These are phyloP conservation scores for Toxotes lorentzi DNA, from an alignment of 2,797 vertebrate species.

Conservation along the genomic window DNA sequence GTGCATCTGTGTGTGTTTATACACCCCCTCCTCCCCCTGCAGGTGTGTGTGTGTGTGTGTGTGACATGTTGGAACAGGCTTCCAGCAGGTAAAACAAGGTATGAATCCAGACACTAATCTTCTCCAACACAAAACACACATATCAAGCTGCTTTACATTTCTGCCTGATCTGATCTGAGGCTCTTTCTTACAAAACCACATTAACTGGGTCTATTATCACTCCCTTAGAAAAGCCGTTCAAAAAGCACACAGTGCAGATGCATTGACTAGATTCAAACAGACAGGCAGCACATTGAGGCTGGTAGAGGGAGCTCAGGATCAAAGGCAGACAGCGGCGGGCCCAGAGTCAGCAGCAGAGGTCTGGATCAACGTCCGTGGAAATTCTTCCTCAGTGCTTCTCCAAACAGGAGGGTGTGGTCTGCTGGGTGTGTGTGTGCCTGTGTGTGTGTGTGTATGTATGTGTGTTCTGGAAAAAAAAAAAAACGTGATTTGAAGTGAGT, in stretches of 20 bases:
- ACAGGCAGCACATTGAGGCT: constrained; percentile 35
- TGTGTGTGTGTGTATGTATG: not conserved
- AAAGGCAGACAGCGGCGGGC: constrained; percentile 34
- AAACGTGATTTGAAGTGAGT: not conserved
- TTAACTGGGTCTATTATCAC: constrained; percentile 5
- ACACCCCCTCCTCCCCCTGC: constrained; percentile 27
- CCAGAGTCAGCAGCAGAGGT: constrained; percentile 21
- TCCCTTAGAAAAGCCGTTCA: not conserved
- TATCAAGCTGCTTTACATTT: constrained; percentile 17
- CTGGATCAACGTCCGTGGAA: constrained; percentile 41
- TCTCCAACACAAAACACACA: constrained; percentile 26
- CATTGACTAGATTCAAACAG: constrained; percentile 30
- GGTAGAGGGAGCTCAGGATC: constrained; percentile 32
- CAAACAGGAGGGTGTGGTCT: constrained; percentile 56
- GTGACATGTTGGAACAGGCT: constrained; percentile 76
- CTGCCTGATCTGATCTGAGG: not conserved
- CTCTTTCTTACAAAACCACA: constrained; percentile 18
- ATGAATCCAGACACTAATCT: constrained; percentile 50
- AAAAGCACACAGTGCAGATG: constrained; percentile 13
- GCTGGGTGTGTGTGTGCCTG: not conserved
- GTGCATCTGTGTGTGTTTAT: constrained; percentile 36
- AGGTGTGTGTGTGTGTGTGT: constrained; percentile 61
- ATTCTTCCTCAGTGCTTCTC: constrained; percentile 55
- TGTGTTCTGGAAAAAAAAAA: not conserved
- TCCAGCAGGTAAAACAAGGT: constrained; percentile 67